phyloP scores from a whole-genome alignment of 1,140 invertebrate genomes.

The Philotrypesis tridentata region DNA sequence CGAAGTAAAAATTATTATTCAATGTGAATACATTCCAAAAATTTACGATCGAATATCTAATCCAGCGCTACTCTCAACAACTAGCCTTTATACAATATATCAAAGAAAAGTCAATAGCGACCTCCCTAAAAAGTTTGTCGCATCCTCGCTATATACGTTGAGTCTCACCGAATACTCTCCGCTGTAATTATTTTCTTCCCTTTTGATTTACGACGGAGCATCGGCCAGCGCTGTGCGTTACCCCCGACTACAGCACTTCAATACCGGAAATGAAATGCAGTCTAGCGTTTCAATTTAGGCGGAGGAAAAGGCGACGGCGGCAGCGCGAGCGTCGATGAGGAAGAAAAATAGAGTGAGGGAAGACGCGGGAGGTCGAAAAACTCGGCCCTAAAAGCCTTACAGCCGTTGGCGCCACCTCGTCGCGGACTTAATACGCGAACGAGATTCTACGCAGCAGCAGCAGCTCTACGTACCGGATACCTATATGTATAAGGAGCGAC shows the following conservation, averaged over 20 bases:
- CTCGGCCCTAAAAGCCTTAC: slow-evolving; percentile 24
- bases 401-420: slow-evolving; percentile 24
- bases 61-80: too few species aligned
- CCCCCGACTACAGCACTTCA: too few species aligned
- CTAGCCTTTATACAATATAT: too few species aligned
- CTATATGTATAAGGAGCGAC: background rate
- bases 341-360: slow-evolving; percentile 11
- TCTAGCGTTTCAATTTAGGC: background rate
- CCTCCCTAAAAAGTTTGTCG: too few species aligned
- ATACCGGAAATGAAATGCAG: background rate
- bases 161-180: too few species aligned
- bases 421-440: slow-evolving; percentile 35
- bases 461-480: background rate
- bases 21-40: too few species aligned
- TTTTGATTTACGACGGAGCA: background rate
- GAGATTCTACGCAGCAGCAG: background rate
- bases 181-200: background rate
- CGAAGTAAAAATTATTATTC: too few species aligned
- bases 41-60: too few species aligned
- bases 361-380: slow-evolving; percentile 5
- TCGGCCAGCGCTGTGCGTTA: too few species aligned
- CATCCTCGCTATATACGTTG: too few species aligned
- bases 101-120: too few species aligned
- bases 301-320: background rate
- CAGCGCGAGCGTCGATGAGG: background rate